These are phyloP conservation scores for Hoplodrina blanda DNA, from an alignment of 2,888 invertebrate species.

Conservation along the genomic window DNA sequence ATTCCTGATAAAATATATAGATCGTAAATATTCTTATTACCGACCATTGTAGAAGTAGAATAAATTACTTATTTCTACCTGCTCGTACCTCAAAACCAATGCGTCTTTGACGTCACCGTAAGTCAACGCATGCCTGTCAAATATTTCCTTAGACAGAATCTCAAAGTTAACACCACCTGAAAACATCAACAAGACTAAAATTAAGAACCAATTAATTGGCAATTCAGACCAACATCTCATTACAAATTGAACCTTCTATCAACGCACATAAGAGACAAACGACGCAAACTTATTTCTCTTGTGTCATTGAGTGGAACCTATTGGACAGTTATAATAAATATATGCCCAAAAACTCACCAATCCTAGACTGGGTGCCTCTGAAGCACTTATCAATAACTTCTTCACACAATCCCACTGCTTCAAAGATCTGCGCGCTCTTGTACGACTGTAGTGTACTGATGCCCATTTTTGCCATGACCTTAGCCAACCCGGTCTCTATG, in stretches of 20 bases:
- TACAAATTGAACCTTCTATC: not conserved
- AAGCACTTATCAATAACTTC: constrained; percentile 99
- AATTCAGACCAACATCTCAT: too few species aligned
- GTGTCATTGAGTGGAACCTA: too few species aligned
- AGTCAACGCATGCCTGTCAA: constrained; percentile 95
- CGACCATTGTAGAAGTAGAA: not conserved
- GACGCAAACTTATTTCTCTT: too few species aligned
- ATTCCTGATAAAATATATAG: constrained; percentile 91
- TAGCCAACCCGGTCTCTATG: constrained; percentile 94
- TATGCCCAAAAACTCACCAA: constrained; percentile 81
- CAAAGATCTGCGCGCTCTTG: constrained; percentile 99
- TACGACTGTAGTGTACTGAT: constrained; percentile 99
- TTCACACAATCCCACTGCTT: constrained; percentile 98
- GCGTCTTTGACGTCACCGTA: constrained; percentile 93
- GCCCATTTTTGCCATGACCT: constrained; percentile 99
- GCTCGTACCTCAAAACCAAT: constrained; percentile 93
- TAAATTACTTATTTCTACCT: not conserved
- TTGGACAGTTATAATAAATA: not conserved
- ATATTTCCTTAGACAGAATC: constrained; percentile 95
- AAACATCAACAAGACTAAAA: not conserved
- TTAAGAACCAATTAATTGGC: too few species aligned
- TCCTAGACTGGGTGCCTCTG: constrained; percentile 93
- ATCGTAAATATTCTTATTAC: not conserved
- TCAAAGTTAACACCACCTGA: constrained; percentile 97
- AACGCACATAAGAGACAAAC: not conserved